Conservation (phyloP, 2,113 vertebrate species). For the Struthidea cinerea region DNA sequence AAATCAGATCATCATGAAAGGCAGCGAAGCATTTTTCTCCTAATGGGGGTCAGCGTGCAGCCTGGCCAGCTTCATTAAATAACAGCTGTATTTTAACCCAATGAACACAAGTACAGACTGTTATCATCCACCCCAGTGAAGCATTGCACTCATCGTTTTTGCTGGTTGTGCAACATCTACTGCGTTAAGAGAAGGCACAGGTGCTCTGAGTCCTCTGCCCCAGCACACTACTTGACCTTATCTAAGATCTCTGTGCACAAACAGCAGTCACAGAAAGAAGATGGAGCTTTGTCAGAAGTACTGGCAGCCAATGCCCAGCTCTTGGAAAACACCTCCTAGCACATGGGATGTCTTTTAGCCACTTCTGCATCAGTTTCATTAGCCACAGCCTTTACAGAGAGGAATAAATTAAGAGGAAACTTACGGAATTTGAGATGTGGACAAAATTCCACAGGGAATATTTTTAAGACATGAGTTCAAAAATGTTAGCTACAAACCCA, state of each 20-base stretch:
- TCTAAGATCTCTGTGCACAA: background rate
- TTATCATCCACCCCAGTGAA: background rate
- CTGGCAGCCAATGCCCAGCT: background rate
- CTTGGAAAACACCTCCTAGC: background rate
- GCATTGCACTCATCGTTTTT: fast-evolving
- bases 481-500: background rate
- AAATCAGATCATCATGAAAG: constrained; percentile 3
- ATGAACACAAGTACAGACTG: background rate
- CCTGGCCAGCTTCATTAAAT: background rate
- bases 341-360: background rate
- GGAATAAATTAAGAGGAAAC: background rate
- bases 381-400: background rate
- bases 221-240: background rate
- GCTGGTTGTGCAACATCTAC: background rate
- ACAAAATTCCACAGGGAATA: background rate
- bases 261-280: background rate
- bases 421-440: background rate
- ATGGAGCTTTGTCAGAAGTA: background rate
- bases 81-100: background rate
- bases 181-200: background rate
- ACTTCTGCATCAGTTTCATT: background rate
- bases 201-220: background rate
- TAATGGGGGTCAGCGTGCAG: background rate
- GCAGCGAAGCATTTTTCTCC: background rate
- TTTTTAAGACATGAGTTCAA: background rate